A percentile compares a stretch with the other conserved stretches of the same genome.
Evolutionary conservation across 2,888 invertebrate species (phyloP).

Genomic region (Troides oblongomaculatus): DNA sequence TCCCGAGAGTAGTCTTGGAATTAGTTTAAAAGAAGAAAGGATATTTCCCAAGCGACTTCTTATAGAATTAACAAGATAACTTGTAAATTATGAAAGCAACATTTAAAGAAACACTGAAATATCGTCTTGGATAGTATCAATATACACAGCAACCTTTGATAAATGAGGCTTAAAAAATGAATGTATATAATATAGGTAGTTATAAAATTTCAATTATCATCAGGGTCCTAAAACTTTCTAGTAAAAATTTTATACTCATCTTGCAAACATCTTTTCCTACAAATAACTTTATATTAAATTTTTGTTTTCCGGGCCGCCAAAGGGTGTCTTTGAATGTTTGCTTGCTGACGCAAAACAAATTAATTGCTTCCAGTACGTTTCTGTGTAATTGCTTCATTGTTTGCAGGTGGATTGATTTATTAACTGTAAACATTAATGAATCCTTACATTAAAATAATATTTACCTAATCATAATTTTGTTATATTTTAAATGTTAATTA

Average conservation of each 20-base stretch:
- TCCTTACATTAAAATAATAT: slow-evolving; percentile 4
- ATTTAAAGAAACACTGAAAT: background rate
- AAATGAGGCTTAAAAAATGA: too few relatives aligned
- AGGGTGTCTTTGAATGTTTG: slow-evolving; percentile 58
- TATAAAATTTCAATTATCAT: too few relatives aligned
- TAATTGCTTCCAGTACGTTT: slow-evolving; percentile 76
- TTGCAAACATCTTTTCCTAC: background rate
- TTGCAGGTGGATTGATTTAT: slow-evolving; percentile 66
- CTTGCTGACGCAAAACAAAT: slow-evolving; percentile 70
- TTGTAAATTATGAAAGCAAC: slow-evolving; percentile 57
- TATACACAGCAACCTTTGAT: too few relatives aligned
- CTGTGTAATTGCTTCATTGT: slow-evolving; percentile 75
- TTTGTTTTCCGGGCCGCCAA: slow-evolving; percentile 28
- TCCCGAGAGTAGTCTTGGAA: slow-evolving; percentile 53
- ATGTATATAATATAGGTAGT: too few relatives aligned
- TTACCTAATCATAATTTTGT: slow-evolving; percentile 6
- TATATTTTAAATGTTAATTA: background rate
- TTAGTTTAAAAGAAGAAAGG: slow-evolving; percentile 64
- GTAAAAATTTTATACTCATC: background rate
- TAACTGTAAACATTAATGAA: slow-evolving; percentile 59
- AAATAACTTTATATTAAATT: slow-evolving; percentile 26
- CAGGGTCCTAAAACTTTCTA: background rate
- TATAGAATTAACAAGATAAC: slow-evolving; percentile 75
- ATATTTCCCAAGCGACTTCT: slow-evolving; percentile 74
- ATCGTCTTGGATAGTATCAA: background rate